A percentile compares a stretch with the other conserved stretches of the same genome.
Evolutionary conservation across 1,140 invertebrate species (phyloP).

Genomic region (Papilio dardanus): DNA sequence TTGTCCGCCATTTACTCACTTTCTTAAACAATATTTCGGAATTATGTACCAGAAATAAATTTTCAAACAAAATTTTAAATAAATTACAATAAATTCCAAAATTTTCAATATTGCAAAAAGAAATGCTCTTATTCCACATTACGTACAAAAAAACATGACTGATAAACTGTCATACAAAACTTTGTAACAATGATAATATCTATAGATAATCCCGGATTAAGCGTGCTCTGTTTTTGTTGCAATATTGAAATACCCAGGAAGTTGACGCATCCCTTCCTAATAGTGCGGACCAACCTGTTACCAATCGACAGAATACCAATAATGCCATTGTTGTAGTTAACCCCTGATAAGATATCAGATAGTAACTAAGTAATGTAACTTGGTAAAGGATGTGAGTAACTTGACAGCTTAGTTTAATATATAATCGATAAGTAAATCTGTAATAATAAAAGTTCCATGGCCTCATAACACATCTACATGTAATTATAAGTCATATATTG

Average conservation of each 20-base stretch:
- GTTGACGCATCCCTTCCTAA: constrained; percentile 60
- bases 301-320: constrained; percentile 48
- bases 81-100: background rate
- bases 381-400: constrained; percentile 32
- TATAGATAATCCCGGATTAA: constrained; percentile 49
- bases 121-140: constrained; percentile 1
- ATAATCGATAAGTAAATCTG: background rate
- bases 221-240: constrained; percentile 28
- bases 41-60: no score
- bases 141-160: constrained; percentile 36
- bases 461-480: background rate
- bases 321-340: constrained; percentile 51
- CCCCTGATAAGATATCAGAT: constrained; percentile 40
- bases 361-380: constrained; percentile 41
- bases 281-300: constrained; percentile 47
- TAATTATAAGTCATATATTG: background rate
- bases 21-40: no score
- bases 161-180: constrained; percentile 47
- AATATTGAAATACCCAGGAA: constrained; percentile 53
- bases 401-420: background rate
- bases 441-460: background rate
- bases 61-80: no score
- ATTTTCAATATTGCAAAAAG: background rate
- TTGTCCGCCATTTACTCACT: no score
- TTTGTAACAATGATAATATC: constrained; percentile 49